phyloP scores from a whole-genome alignment of 1,140 invertebrate genomes.

The Scaptomyza pallida region DNA sequence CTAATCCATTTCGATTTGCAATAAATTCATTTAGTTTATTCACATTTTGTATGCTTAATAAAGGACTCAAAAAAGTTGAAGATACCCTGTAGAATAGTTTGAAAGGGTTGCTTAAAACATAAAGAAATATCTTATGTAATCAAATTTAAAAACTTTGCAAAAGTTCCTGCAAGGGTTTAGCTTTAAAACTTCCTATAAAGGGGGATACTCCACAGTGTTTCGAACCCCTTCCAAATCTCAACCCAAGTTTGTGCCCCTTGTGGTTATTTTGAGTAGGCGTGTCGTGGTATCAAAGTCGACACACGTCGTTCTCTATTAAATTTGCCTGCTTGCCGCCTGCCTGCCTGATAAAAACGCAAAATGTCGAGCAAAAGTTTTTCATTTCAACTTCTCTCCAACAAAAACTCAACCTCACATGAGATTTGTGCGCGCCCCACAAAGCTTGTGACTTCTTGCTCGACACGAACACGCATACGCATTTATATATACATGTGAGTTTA shows the following conservation, averaged over 20 bases:
- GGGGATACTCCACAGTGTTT: no score
- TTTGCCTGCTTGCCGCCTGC: slow-evolving; percentile 51
- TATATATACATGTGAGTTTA: slow-evolving; percentile 31
- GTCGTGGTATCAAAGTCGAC: slow-evolving; percentile 30
- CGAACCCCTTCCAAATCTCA: no score
- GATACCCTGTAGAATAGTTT: slow-evolving; percentile 1
- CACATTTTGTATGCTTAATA: slow-evolving; percentile 53
- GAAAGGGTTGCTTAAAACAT: background rate
- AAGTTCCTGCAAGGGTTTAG: no score
- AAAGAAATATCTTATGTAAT: no score
- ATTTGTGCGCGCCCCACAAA: slow-evolving; percentile 26
- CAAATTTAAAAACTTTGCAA: no score
- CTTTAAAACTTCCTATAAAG: no score
- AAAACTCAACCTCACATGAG: slow-evolving; percentile 47
- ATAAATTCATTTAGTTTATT: slow-evolving; percentile 71
- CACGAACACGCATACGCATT: slow-evolving; percentile 14
- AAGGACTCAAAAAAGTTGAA: slow-evolving; percentile 4
- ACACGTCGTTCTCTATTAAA: slow-evolving; percentile 76
- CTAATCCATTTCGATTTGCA: slow-evolving; percentile 78
- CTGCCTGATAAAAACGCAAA: slow-evolving; percentile 61
- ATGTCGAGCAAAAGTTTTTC: slow-evolving; percentile 63
- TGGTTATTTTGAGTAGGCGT: slow-evolving; percentile 22
- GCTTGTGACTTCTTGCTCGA: slow-evolving; percentile 16
- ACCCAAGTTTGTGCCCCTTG: slow-evolving; percentile 17
- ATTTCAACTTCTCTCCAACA: slow-evolving; percentile 5